Evolutionary conservation across 2,113 vertebrate genomes (phyloP), one percentile per base, ranked within the genome.

Genomic region (Diadophis punctatus): DNA sequence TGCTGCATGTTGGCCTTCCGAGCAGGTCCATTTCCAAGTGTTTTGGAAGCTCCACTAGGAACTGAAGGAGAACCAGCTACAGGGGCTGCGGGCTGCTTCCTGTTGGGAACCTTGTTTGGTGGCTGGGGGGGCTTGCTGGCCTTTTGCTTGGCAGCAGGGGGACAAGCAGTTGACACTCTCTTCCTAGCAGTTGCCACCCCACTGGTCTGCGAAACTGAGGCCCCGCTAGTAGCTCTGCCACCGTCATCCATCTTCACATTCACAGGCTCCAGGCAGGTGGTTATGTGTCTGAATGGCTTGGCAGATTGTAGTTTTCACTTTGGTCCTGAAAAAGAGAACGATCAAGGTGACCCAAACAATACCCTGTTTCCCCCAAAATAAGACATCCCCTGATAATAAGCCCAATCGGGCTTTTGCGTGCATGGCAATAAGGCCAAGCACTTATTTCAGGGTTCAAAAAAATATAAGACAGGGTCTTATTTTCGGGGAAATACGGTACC

Each of bases 191-290:
- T 8, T 0, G 43, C 53, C 27, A 30, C 5, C 4, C 74, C 74
- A 27, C 63, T 86, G 34, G 68, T 1, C 74, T 56, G 90, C 6
- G 25, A 27, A 27, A 49, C n/a, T 11, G 68, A 49, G 27, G 39
- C 27, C 14, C 53, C 55, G 1, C 53, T 23, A 10, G 46, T 87
- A 86, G 87, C 53, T 23, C 46, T 43, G 51, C 8, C 34, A 51
- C 8, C 20, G 43, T 68, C 90, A 85, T 89, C 90, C 93, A 93
- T 93, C 55, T 93, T 91, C 16, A 23, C 87, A 23, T 34, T 56
- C 53, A 58, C 23, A 46, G 90, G 34, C 8, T 30, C n/a, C 23
- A 34, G 68, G 68, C 48, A 52, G 34, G 74, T 8, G 4, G 48
- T n/a, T 86, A 48, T 20, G 25, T 23, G 49, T 20, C 22, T 8